Evolutionary conservation across 1,140 invertebrate species (phyloP).

Genomic region (Berghia stephanieae): DNA sequence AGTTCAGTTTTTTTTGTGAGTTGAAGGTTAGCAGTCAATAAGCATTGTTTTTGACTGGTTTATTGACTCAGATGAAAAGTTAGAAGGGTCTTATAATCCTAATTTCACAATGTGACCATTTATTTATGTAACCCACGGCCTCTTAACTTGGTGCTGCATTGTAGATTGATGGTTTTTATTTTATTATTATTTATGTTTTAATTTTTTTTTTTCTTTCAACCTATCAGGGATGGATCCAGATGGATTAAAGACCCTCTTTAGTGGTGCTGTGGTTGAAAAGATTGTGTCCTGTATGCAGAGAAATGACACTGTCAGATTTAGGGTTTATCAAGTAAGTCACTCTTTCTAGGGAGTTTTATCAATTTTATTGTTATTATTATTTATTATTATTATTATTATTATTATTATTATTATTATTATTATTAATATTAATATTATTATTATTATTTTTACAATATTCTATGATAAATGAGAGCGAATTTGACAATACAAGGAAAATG

Average conservation of each 20-base stretch:
- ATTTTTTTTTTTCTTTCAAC: neutral
- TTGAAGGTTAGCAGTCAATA: neutral
- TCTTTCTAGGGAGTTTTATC: slow-evolving; percentile 23
- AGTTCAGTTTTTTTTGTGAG: neutral
- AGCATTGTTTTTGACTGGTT: neutral
- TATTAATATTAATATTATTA: neutral
- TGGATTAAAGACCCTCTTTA: slow-evolving; percentile 68
- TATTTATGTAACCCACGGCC: no score
- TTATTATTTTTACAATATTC: neutral
- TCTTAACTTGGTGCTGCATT: no score
- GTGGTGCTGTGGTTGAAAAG: slow-evolving; percentile 67
- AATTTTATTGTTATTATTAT: neutral
- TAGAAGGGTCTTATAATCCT: no score
- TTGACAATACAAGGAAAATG: neutral
- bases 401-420: neutral
- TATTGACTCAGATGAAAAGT: neutral
- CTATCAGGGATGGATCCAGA: slow-evolving; percentile 58
- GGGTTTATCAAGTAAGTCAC: slow-evolving; percentile 73
- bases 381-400: neutral
- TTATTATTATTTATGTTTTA: neutral
- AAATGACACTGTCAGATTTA: slow-evolving; percentile 71
- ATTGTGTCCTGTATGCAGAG: slow-evolving; percentile 69
- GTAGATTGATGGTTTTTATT: neutral
- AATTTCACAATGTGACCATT: no score
- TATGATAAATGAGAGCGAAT: neutral